Conservation (phyloP, 2,888 invertebrate genomes). For the Ochlodes sylvanus region DNA sequence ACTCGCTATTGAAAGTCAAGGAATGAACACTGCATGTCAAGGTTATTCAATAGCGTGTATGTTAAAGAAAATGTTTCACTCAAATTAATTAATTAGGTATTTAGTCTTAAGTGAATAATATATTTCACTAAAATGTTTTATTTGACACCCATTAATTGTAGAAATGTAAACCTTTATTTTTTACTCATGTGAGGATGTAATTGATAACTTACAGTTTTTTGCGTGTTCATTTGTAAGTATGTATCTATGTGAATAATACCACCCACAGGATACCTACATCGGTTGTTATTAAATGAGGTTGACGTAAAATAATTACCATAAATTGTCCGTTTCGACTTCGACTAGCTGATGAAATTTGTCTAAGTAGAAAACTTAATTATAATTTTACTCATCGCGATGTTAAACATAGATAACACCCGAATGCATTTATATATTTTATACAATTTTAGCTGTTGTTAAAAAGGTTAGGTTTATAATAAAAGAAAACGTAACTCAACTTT, state of each 20-base stretch:
- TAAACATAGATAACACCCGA: conserved; percentile 64
- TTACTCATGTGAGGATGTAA: neutral
- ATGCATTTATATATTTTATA: conserved; percentile 60
- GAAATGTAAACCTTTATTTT: too few relatives aligned
- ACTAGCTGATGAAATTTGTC: conserved; percentile 62
- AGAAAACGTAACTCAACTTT: too few relatives aligned
- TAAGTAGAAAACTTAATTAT: conserved; percentile 73
- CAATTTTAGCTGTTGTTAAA: too few relatives aligned
- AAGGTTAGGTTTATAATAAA: too few relatives aligned
- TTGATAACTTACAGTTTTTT: conserved; percentile 1
- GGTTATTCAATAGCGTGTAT: too few relatives aligned
- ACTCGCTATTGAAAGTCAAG: too few relatives aligned
- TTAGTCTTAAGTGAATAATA: too few relatives aligned
- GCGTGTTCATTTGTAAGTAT: conserved; percentile 13
- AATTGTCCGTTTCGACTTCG: conserved; percentile 48
- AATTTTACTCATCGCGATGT: conserved; percentile 61
- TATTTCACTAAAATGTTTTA: too few relatives aligned
- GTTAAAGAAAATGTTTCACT: too few relatives aligned
- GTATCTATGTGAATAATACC: conserved; percentile 4
- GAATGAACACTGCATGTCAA: too few relatives aligned
- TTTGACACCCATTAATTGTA: too few relatives aligned
- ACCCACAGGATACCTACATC: conserved; percentile 16
- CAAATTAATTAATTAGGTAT: too few relatives aligned
- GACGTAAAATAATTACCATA: conserved; percentile 33
- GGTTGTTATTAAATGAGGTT: conserved; percentile 49